Evolutionary conservation across 2,888 invertebrate genomes (phyloP).

Genomic region (Drosophila picticornis): DNA sequence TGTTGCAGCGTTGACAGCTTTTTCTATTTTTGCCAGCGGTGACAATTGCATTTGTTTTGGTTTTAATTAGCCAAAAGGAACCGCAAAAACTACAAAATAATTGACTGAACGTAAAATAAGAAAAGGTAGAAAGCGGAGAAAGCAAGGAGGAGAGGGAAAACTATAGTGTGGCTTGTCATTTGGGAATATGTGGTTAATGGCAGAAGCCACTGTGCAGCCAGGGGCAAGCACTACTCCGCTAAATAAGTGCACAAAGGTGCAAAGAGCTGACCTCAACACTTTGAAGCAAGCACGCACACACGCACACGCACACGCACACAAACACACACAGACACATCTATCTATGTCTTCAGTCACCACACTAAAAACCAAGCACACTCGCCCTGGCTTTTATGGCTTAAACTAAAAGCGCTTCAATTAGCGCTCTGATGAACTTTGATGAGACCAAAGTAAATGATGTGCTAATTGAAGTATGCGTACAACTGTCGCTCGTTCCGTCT

Average conservation of each 20-base stretch:
- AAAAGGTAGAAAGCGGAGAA: background rate
- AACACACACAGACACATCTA: background rate
- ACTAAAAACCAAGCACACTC: slow-evolving; percentile 14
- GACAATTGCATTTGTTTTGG: slow-evolving; percentile 76
- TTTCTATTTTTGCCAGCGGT: slow-evolving; percentile 49
- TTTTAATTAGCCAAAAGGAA: slow-evolving; percentile 68
- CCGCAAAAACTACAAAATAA: slow-evolving; percentile 56
- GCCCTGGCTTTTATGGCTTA: slow-evolving; percentile 61
- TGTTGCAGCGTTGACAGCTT: slow-evolving; percentile 43
- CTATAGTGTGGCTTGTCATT: background rate
- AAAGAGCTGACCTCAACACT: slow-evolving; percentile 57
- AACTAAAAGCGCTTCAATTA: slow-evolving; percentile 74
- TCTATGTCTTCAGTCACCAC: background rate
- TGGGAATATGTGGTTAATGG: slow-evolving; percentile 21
- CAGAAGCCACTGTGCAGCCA: slow-evolving; percentile 14
- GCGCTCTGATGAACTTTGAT: slow-evolving; percentile 74
- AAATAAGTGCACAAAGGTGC: slow-evolving; percentile 46
- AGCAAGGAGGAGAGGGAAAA: background rate
- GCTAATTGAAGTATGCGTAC: slow-evolving; percentile 71
- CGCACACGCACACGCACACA: background rate
- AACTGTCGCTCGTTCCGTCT: slow-evolving; percentile 19
- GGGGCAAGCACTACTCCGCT: slow-evolving; percentile 28
- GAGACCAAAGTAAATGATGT: slow-evolving; percentile 73
- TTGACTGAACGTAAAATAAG: slow-evolving; percentile 39
- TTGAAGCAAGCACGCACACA: slow-evolving; percentile 15